These are phyloP conservation scores for Drosophila neocordata DNA, from an alignment of 1,140 invertebrate species.

Conservation along the genomic window DNA sequence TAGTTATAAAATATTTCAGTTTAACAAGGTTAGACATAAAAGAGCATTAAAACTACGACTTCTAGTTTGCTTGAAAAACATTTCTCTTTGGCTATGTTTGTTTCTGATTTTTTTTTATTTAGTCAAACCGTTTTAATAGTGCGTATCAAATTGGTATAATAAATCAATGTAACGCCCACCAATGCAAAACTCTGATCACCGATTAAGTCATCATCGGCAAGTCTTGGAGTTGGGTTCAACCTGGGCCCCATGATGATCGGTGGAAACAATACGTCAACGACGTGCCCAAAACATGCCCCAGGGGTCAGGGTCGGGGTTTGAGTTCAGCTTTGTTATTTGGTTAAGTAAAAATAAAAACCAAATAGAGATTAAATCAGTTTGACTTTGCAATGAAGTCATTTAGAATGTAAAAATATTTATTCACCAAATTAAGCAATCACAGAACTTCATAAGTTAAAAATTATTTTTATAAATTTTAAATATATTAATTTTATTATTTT, in stretches of 20 bases:
- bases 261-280: conserved; percentile 66
- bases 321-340: conserved; percentile 20
- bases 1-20: not conserved
- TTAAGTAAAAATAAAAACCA: conserved; percentile 34
- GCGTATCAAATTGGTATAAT: conserved; percentile 68
- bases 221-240: not conserved
- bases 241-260: conserved; percentile 36
- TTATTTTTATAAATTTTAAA: too few relatives aligned
- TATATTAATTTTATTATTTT: too few relatives aligned
- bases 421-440: too few relatives aligned
- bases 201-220: conserved; percentile 69
- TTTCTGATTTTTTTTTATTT: conserved; percentile 25
- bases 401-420: conserved; percentile 44
- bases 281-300: conserved; percentile 45
- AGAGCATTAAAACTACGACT: not conserved
- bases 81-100: conserved; percentile 13
- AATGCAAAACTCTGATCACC: conserved; percentile 53
- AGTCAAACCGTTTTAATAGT: conserved; percentile 55
- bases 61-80: not conserved
- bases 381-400: conserved; percentile 60
- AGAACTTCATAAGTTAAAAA: too few relatives aligned
- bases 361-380: conserved; percentile 53
- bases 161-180: conserved; percentile 71
- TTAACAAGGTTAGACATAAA: not conserved
- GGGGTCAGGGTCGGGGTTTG: conserved; percentile 55